Evolutionary conservation across 1,140 invertebrate genomes (phyloP).

Genomic region (Leptoteleia sp.): DNA sequence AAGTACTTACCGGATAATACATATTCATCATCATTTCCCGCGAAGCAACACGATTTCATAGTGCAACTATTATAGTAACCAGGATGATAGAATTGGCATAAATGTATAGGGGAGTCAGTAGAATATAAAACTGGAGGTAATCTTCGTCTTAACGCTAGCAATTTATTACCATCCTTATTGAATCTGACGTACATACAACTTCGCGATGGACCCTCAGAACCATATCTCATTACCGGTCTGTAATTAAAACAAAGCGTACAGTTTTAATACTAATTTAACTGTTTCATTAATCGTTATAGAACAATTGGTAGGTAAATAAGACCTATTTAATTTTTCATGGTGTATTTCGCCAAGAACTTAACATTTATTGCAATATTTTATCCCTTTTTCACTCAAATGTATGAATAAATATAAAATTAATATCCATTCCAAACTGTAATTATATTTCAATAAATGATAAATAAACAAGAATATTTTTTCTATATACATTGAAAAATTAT

Average conservation of each 20-base stretch:
- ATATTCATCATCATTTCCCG: slow-evolving; percentile 93
- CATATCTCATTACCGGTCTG: slow-evolving; percentile 87
- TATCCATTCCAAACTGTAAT: too few species aligned
- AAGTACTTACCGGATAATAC: slow-evolving; percentile 90
- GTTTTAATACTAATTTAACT: too few species aligned
- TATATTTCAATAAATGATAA: too few species aligned
- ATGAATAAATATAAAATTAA: too few species aligned
- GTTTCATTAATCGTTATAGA: too few species aligned
- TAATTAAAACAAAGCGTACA: slow-evolving; percentile 11
- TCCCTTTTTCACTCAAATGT: too few species aligned
- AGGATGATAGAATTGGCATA: slow-evolving; percentile 93
- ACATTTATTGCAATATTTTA: too few species aligned
- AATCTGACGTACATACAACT: slow-evolving; percentile 96
- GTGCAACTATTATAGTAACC: slow-evolving; percentile 98
- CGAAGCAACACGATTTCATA: slow-evolving; percentile 98
- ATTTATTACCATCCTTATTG: slow-evolving; percentile 87
- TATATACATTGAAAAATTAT: too few species aligned
- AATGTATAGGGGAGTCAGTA: slow-evolving; percentile 84
- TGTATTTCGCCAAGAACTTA: too few species aligned
- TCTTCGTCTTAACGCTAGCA: slow-evolving; percentile 92
- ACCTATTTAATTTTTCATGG: too few species aligned
- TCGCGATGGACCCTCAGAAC: slow-evolving; percentile 84
- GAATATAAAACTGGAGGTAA: slow-evolving; percentile 92
- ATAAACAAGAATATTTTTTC: too few species aligned
- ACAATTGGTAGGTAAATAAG: too few species aligned